Base-by-base conservation (phyloP, 2,888 invertebrate species). In the Plagodis pulveraria region DNA sequence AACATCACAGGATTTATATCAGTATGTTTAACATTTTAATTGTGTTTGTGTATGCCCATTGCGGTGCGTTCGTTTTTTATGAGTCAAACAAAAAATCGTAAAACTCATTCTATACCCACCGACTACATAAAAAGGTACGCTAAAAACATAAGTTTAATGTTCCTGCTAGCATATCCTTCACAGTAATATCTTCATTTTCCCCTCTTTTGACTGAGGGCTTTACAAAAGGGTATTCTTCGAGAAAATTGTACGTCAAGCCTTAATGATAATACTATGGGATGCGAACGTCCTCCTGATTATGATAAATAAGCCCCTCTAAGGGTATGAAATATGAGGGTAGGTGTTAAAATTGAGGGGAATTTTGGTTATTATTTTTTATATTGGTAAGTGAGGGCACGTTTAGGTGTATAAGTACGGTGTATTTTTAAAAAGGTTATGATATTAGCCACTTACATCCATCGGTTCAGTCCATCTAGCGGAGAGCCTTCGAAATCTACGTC, bases 211-310 rank as follows among this genome's bases (percentile, higher is more conserved):
- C 11, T 43, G 58, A 62, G 58, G 59, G 62, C 41, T 54, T 59
- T 42, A 63, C 63, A 67, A 62, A 65, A 53, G 59, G 63, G 61
- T 56, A 63, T 58, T 63, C 61, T 69, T 61, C 50, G 56, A 61
- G 68, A 69, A 68, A 66, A 69, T 66, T 68, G 63, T 62, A 59
- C 58, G 61, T 60, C 65, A 65, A 58, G 54, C 57, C 56, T 61
- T 68, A 59, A 57, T 63, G 59, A 59, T 59, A 57, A 57, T 62
- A 58, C 62, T 54, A 61, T 54, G 47, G 57, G 57, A 51, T 36
- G 54, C 62, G 56, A 47, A 50, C 57, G 44, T 46, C 40, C 41
- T 10, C 50, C 54, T 68, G 66, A 68, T 66, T 64, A 66, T 68
- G 55, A 66, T 68, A 61, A 66, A 66, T 63, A 65, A 63, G 55